Evolutionary conservation across 2,797 vertebrate genomes (phyloP), one percentile per base, ranked within the genome.

Genomic region (Sebastes oblongus): DNA sequence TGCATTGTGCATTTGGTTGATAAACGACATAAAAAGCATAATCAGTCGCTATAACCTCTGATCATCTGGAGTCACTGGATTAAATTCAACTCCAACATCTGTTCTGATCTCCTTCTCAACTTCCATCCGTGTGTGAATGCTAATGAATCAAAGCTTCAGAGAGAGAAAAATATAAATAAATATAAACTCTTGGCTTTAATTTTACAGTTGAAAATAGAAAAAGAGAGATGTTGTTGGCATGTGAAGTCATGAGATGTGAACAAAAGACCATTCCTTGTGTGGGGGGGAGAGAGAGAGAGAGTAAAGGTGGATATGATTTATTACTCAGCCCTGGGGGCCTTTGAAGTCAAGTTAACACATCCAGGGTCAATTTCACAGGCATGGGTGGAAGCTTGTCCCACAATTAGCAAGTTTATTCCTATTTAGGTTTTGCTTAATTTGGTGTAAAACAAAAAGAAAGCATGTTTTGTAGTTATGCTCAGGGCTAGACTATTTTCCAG

Each of bases 271-370:
- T 39, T 14, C 13, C 36, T 39, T 14, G 36, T 14, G 66, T 3
- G 12, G 1, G 12, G 0, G 36, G 5, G 36, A 39, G 36, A 39
- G 36, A 39, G 30, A 32, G 22, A 29, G 30, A 30, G 29, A 2
- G 34, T 30, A 66, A 77, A 86, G 77, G 79, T 89, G 71, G 32
- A 77, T 77, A n/a, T 88, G 87, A 93, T 93, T 93, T 91, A 90
- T 89, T 70, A 65, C 91, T 80, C 30, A 42, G 70, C 54, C 54
- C 9, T 39, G 3, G 32, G 71, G 34, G 29, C 66, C 78, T 92
- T 92, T 93, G 91, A 94, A 82, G 89, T 83, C n/a, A 74, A 59
- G 34, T 88, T 86, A 91, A 86, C 86, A 85, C 86, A 81, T 77
- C 52, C 78, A 79, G 60, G 75, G 61, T 81, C 69, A 73, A 42